Conservation (phyloP, 2,113 vertebrate species). For the Tragelaphus imberbis region DNA sequence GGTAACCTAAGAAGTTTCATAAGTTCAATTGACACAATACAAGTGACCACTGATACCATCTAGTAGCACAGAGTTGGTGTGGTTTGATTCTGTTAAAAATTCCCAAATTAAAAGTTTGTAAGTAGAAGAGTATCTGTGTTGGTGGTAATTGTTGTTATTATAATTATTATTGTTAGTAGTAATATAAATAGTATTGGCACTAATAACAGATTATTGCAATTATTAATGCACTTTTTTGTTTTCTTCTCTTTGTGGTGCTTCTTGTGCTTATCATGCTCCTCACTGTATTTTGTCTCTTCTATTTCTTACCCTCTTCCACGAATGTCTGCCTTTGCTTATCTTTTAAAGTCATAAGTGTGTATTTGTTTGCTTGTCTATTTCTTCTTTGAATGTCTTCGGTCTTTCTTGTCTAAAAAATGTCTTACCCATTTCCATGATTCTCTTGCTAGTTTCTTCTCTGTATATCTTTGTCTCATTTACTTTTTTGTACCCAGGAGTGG, state of each 20-base stretch:
- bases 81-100: not conserved
- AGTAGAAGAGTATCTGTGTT: not conserved
- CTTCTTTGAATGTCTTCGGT: not conserved
- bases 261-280: not conserved
- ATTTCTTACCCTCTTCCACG: not conserved
- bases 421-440: not conserved
- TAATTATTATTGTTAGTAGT: not conserved
- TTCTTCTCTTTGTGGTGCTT: not conserved
- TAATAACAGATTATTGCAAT: not conserved
- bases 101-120: not conserved
- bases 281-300: not conserved
- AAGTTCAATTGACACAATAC: not conserved
- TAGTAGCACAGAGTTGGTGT: not conserved
- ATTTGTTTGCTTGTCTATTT: conserved; percentile 16
- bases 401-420: conserved; percentile 18
- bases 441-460: not conserved
- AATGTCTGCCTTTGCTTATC: conserved; percentile 4
- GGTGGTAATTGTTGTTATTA: not conserved
- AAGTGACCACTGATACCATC: not conserved
- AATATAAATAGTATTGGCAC: not conserved
- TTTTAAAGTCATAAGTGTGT: conserved; percentile 18
- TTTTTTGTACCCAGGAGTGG: not conserved
- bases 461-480: conserved; percentile 30
- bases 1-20: not conserved
- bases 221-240: conserved; percentile 46